phyloP scores from a whole-genome alignment of 2,888 invertebrate species.

The Coleophora flavipennella region DNA sequence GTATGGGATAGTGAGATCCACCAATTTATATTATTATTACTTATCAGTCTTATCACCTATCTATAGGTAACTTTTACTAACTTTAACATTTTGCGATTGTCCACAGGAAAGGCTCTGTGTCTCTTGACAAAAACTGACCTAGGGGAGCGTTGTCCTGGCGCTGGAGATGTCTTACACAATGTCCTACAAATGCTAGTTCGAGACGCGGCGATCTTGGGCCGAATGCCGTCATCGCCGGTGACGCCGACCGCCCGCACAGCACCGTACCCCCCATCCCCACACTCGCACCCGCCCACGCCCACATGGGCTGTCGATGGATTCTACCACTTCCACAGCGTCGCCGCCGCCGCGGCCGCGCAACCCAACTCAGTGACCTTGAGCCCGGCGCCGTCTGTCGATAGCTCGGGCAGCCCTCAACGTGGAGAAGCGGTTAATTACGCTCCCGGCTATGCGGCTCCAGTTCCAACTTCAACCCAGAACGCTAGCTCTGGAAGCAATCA shows the following conservation, averaged over 20 bases:
- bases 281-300: slow-evolving; percentile 86
- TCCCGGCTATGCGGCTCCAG: slow-evolving; percentile 50
- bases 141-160: slow-evolving; percentile 91
- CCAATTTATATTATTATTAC: no score
- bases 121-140: slow-evolving; percentile 91
- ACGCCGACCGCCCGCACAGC: slow-evolving; percentile 84
- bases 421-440: slow-evolving; percentile 67
- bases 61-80: no score
- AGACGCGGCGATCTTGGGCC: slow-evolving; percentile 83
- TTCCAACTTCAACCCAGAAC: slow-evolving; percentile 48
- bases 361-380: slow-evolving; percentile 93
- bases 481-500: slow-evolving; percentile 81
- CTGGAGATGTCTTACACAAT: slow-evolving; percentile 95
- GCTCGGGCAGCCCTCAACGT: slow-evolving; percentile 88
- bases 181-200: slow-evolving; percentile 90
- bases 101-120: slow-evolving; percentile 89
- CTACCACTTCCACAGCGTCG: slow-evolving; percentile 79
- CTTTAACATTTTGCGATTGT: slow-evolving; percentile 11
- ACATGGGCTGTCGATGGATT: slow-evolving; percentile 78
- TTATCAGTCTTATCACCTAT: no score
- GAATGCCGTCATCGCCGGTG: slow-evolving; percentile 86
- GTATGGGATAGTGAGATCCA: no score
- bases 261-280: slow-evolving; percentile 83
- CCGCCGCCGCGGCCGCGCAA: slow-evolving; percentile 65
- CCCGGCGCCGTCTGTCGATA: slow-evolving; percentile 91